phyloP scores from a whole-genome alignment of 2,797 vertebrate species.

The Pitangus sulphuratus region DNA sequence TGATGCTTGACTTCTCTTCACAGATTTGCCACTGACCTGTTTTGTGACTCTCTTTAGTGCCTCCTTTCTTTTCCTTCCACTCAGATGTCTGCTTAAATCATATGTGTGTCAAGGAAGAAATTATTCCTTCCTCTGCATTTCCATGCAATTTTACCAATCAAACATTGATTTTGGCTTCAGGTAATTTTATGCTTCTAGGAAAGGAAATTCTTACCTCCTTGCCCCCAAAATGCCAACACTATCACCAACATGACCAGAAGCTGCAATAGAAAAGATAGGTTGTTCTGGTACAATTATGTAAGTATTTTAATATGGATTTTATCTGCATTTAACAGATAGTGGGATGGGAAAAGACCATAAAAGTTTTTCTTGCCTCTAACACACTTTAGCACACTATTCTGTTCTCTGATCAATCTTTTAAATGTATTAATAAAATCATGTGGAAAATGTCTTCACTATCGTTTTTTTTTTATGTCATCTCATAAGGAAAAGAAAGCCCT shows the following conservation, averaged over 20 bases:
- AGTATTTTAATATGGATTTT: not conserved
- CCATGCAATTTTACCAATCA: not conserved
- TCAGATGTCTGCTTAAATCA: not conserved
- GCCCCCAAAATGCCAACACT: not conserved
- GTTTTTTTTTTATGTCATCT: not conserved
- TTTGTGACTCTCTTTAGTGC: not conserved
- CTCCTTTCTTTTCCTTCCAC: not conserved
- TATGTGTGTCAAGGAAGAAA: not conserved
- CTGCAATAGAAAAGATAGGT: not conserved
- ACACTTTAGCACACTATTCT: not conserved
- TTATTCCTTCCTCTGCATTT: not conserved
- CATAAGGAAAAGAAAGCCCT: not conserved
- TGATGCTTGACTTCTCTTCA: not conserved
- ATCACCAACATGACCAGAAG: not conserved
- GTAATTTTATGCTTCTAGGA: not conserved
- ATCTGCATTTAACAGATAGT: not conserved
- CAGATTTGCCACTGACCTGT: not conserved
- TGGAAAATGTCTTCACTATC: not conserved
- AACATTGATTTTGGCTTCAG: not conserved
- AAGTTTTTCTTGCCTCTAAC: not conserved
- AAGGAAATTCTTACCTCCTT: not conserved
- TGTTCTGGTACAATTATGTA: not conserved
- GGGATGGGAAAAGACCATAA: not conserved
- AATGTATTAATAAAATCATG: not conserved
- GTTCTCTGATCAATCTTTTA: conserved; percentile 7